Conservation (phyloP, 64 coral and sea anemone species). For the Hydrozoanthus tunicans region DNA sequence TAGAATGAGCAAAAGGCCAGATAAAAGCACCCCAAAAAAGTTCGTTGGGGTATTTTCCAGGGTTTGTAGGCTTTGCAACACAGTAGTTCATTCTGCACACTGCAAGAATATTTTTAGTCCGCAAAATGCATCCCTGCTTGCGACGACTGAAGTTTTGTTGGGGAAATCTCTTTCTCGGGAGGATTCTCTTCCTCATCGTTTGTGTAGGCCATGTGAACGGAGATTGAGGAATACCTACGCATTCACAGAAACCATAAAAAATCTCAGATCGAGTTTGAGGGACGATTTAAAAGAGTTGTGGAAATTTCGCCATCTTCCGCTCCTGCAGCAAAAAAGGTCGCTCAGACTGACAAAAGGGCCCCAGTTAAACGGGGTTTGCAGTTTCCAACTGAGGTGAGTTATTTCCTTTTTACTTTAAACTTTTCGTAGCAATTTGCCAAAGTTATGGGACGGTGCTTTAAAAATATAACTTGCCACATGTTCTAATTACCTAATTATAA, state of each 20-base stretch:
- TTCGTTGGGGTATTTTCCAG: too few species aligned
- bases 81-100: not conserved
- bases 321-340: not conserved
- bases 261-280: not conserved
- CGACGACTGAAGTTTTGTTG: not conserved
- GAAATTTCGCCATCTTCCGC: not conserved
- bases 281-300: not conserved
- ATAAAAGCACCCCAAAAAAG: too few species aligned
- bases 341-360: not conserved
- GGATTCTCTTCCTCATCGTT: slow-evolving; percentile 18
- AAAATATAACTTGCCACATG: too few species aligned
- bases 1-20: too few species aligned
- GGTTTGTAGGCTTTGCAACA: not conserved
- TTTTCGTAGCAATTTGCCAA: too few species aligned
- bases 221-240: not conserved
- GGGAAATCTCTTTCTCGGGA: not conserved
- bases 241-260: not conserved
- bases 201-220: slow-evolving; percentile 17
- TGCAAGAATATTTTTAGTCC: not conserved
- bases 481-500: too few species aligned
- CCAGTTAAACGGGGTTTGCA: not conserved
- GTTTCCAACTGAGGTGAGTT: not conserved
- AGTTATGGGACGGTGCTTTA: too few species aligned
- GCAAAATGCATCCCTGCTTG: not conserved
- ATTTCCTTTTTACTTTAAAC: too few species aligned